Conservation (phyloP, 2,113 vertebrate genomes). For the Carlito syrichta region DNA sequence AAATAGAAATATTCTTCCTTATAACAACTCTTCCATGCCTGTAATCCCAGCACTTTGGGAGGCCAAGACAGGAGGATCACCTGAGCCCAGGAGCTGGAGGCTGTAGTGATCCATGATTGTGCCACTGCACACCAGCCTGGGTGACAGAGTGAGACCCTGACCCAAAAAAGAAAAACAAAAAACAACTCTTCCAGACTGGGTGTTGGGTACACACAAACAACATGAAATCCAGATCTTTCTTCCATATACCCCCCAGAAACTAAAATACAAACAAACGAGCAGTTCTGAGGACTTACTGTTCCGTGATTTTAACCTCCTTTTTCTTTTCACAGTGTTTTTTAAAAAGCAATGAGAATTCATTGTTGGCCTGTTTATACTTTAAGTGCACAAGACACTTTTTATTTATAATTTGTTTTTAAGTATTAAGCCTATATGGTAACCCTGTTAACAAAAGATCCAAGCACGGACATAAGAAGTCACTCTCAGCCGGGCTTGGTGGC, state of each 20-base stretch:
- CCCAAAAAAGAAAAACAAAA: not conserved
- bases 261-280: not conserved
- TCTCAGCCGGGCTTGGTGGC: no score
- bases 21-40: no score
- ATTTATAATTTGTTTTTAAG: not conserved
- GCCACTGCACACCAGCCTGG: not conserved
- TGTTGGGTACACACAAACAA: not conserved
- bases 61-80: not conserved
- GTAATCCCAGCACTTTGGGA: not conserved
- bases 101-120: not conserved
- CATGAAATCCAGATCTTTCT: not conserved
- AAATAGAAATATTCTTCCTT: not conserved
- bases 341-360: not conserved
- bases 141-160: not conserved
- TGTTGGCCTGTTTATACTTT: not conserved
- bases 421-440: not conserved
- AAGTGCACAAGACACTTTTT: not conserved
- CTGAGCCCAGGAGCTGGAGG: not conserved
- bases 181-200: not conserved
- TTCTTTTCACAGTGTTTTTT: not conserved
- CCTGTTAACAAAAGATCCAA: not conserved
- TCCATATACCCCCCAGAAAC: not conserved
- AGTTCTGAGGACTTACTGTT: not conserved
- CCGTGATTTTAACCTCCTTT: not conserved
- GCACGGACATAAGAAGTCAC: no score